Evolutionary conservation across 2,888 invertebrate species (phyloP), one percentile per base, ranked within the genome.

Genomic region (Brachyopa scutellaris): DNA sequence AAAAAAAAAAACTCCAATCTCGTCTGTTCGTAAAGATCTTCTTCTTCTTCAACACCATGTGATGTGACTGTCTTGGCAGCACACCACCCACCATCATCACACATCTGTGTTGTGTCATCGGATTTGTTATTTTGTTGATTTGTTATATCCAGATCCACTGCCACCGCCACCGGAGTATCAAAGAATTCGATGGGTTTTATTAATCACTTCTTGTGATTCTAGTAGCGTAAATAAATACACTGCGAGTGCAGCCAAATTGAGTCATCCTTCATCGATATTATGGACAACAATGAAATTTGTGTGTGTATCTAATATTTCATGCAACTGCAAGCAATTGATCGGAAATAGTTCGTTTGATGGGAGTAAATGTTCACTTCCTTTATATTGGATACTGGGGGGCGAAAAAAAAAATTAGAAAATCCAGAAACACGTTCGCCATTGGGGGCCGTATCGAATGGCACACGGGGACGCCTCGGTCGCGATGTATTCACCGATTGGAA

Each of bases 41-140:
- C 49, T 72, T 51, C 61, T 72, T 72, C 49, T 72, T 59, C 47
- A 59, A 59, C 57, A 23, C 40, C 74, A 59, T 59, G 29, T 59
- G 59, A 47, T 36, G 9, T 36, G 57, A 57, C 57, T 33, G 49
- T 51, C 47, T 55, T 77, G 49, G 38, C 38, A 29, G 4, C 13
- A 38, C 53, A 51, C 73, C 67, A 67, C 73, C 73, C 73, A 73
- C 67, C 61, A 73, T 47, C 72, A 66, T 61, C 79, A 67, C 61
- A 79, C 73, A 79, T 79, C 79, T 73, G 79, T 73, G 61, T 67
- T 79, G 73, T 73, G 79, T 79, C 79, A 73, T 73, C 79, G 79
- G 62, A 67, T 79, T 55, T 59, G 36, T 49, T 70, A 26, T 66
- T 40, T 21, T 64, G 19, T 61, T 59, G 55, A 31, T 51, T 66